These are phyloP conservation scores for Cryptus viduatorius DNA, from an alignment of 2,888 invertebrate genomes.

Conservation along the genomic window DNA sequence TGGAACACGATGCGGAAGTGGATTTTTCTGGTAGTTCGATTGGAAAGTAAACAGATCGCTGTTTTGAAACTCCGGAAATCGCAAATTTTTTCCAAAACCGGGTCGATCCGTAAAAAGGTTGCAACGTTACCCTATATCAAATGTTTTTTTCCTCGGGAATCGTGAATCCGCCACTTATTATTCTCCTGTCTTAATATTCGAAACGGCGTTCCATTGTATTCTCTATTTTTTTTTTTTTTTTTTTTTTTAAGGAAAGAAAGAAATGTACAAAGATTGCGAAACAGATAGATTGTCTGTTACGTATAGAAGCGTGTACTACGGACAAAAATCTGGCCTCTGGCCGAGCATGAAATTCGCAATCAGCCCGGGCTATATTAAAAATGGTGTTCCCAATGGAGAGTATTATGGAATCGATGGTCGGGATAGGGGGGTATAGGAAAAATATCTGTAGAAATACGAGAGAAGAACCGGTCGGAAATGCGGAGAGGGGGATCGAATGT, in stretches of 20 bases:
- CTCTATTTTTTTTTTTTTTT: neutral
- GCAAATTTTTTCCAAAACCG: neutral
- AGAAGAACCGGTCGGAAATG: constrained; percentile 49
- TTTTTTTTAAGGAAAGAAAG: constrained; percentile 14
- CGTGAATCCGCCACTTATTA: neutral
- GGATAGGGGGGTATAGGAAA: constrained; percentile 56
- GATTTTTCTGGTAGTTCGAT: too few species aligned
- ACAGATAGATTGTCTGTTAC: constrained; percentile 17
- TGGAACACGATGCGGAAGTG: too few species aligned
- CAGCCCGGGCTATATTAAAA: constrained; percentile 68
- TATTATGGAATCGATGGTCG: constrained; percentile 63
- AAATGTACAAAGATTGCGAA: constrained; percentile 24
- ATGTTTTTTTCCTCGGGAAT: neutral
- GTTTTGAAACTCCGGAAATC: too few species aligned
- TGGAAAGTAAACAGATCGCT: too few species aligned
- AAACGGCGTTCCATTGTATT: neutral
- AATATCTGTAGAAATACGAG: constrained; percentile 66
- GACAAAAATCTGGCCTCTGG: constrained; percentile 63
- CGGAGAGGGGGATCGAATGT: constrained; percentile 13
- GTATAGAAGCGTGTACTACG: constrained; percentile 30
- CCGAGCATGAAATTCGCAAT: constrained; percentile 68
- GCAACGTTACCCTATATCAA: neutral
- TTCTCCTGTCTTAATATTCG: neutral
- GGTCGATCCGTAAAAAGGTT: neutral
- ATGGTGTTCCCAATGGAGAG: constrained; percentile 66